Evolutionary conservation across 2,888 invertebrate genomes (phyloP).

Genomic region (Scaeva pyrastri): DNA sequence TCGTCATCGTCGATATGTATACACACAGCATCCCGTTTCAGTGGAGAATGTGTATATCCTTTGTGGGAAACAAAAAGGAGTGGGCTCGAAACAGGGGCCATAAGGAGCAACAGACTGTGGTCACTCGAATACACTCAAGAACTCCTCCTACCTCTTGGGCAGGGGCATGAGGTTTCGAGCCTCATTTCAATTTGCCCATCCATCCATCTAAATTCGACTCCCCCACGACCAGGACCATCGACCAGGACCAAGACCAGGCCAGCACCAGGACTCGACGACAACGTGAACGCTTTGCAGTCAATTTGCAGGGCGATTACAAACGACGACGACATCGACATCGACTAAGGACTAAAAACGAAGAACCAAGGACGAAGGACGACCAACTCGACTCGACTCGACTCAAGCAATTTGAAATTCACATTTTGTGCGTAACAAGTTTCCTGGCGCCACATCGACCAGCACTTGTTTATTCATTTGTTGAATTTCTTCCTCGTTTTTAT

Average conservation of each 20-base stretch:
- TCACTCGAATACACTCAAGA: constrained; percentile 37
- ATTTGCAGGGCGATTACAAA: constrained; percentile 69
- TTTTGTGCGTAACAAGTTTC: constrained; percentile 78
- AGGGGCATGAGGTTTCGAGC: constrained; percentile 46
- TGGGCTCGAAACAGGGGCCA: constrained; percentile 19
- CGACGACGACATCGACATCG: background rate
- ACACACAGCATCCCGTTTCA: background rate
- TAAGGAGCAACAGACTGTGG: constrained; percentile 70
- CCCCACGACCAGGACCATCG: constrained; percentile 14
- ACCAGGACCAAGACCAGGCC: background rate
- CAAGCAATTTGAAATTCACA: constrained; percentile 73
- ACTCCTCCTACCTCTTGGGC: background rate
- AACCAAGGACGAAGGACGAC: constrained; percentile 5
- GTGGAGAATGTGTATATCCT: background rate
- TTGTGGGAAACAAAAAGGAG: background rate
- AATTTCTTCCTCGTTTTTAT: constrained; percentile 72
- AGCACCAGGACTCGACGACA: constrained; percentile 19
- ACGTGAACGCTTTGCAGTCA: constrained; percentile 68
- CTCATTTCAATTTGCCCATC: constrained; percentile 73
- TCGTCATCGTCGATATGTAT: background rate
- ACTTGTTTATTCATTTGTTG: constrained; percentile 77
- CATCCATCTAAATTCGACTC: constrained; percentile 53
- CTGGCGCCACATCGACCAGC: constrained; percentile 78
- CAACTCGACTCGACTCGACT: constrained; percentile 26
- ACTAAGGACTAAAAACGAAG: background rate